These are phyloP conservation scores for Oligia fasciuncula DNA, from an alignment of 2,888 invertebrate species.

Conservation along the genomic window DNA sequence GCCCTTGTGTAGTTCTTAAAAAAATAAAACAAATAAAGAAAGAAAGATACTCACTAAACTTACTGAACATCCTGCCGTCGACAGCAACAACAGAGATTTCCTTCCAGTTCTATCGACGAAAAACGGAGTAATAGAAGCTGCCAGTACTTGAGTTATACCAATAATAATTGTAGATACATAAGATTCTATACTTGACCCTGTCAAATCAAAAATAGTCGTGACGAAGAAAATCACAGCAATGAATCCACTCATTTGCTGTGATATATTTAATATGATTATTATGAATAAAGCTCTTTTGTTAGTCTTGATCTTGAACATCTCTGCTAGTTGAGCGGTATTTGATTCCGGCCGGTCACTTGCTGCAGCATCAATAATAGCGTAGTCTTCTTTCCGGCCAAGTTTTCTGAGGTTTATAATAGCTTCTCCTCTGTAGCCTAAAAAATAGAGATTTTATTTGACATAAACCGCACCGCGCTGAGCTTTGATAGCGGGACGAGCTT, in stretches of 20 bases:
- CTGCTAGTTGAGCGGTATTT: constrained; percentile 52
- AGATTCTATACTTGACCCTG: constrained; percentile 68
- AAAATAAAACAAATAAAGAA: background rate
- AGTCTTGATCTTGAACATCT: constrained; percentile 67
- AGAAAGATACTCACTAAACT: constrained; percentile 69
- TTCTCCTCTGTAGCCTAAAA: constrained; percentile 20
- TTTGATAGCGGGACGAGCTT: too few species aligned
- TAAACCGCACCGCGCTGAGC: too few species aligned
- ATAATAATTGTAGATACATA: constrained; percentile 72
- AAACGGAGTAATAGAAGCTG: constrained; percentile 68
- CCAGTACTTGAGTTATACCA: constrained; percentile 68
- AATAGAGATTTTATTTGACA: too few species aligned
- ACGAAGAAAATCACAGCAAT: constrained; percentile 68
- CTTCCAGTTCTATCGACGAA: constrained; percentile 73
- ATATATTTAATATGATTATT: constrained; percentile 63
- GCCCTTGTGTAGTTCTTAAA: too few species aligned
- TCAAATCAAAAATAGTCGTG: constrained; percentile 72
- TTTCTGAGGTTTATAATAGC: constrained; percentile 20
- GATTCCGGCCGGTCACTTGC: background rate
- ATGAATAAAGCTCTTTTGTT: constrained; percentile 72
- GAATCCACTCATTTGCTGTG: constrained; percentile 73
- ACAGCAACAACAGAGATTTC: constrained; percentile 67
- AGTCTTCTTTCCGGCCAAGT: constrained; percentile 32
- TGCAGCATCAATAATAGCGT: background rate
- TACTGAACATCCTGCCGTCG: constrained; percentile 68